These are phyloP conservation scores for Emydura subglobosa DNA, from an alignment of 2,113 vertebrate species.

Conservation along the genomic window DNA sequence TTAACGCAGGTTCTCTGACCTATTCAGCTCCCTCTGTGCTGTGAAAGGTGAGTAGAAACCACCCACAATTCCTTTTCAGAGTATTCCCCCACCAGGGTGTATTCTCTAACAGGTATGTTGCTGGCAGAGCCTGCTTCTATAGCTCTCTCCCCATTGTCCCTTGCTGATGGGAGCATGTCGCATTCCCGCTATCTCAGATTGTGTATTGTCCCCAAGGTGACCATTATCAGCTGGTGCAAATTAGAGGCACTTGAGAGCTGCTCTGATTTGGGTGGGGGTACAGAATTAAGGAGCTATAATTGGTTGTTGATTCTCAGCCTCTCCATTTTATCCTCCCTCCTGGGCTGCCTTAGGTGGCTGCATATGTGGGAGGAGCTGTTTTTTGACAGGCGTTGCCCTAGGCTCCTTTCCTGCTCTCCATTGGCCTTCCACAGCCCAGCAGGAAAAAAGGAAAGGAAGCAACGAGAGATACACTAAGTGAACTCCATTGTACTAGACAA, in stretches of 20 bases:
- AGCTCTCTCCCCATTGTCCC: not conserved
- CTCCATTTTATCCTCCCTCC: not conserved
- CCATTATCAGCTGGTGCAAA: not conserved
- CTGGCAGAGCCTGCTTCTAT: not conserved
- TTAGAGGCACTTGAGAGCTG: not conserved
- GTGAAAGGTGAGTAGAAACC: not conserved
- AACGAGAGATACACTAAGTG: not conserved
- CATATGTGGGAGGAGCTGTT: not conserved
- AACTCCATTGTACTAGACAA: not conserved
- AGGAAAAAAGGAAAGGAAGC: not conserved
- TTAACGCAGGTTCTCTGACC: not conserved
- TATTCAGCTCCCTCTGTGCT: not conserved
- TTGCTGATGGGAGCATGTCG: not conserved
- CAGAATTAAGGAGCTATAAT: not conserved
- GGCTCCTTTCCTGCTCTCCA: not conserved
- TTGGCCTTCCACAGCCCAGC: not conserved
- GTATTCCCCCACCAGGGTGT: not conserved
- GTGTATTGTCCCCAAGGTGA: not conserved
- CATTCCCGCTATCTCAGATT: rapidly evolving
- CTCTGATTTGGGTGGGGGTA: not conserved
- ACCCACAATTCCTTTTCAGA: not conserved
- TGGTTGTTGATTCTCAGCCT: not conserved
- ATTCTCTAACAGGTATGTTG: not conserved
- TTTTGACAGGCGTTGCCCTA: not conserved
- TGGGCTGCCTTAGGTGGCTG: no score